Percentiles rank a stretch among this genome's conserved stretches.
Conservation (phyloP, 2,113 vertebrate species). For the Silurus asotus region DNA sequence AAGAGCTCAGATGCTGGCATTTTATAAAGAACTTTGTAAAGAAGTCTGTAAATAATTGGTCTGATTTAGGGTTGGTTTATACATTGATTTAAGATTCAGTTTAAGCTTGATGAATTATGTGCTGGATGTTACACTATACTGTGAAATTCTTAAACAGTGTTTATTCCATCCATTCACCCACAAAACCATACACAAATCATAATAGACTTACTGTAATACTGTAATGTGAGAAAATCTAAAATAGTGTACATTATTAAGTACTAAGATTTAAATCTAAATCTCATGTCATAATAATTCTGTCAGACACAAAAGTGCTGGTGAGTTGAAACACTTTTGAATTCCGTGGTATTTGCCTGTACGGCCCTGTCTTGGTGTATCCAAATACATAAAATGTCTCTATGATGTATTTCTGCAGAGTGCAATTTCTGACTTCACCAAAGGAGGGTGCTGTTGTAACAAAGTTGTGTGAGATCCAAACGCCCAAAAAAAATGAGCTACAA, state of each 20-base stretch:
- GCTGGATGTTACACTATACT: background rate
- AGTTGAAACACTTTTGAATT: background rate
- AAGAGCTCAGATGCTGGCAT: background rate
- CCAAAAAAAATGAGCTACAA: background rate
- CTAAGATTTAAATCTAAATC: too few species aligned
- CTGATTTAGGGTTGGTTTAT: background rate
- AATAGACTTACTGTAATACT: background rate
- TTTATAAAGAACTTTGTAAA: background rate
- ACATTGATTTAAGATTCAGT: background rate
- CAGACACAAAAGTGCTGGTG: background rate
- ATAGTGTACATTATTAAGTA: background rate
- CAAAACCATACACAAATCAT: background rate
- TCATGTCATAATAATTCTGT: background rate
- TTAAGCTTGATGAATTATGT: background rate
- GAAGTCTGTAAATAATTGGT: background rate
- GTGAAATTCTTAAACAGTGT: background rate
- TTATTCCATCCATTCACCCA: background rate
- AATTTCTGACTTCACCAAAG: constrained; percentile 7
- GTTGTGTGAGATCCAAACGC: background rate
- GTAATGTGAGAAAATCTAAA: background rate
- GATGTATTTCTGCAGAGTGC: background rate
- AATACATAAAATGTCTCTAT: background rate
- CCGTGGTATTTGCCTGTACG: background rate
- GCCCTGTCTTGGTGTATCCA: background rate
- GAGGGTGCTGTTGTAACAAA: constrained; percentile 28